Evolutionary conservation across 2,113 vertebrate genomes (phyloP), one percentile per base, ranked within the genome.

Genomic region (Oplegnathus fasciatus): DNA sequence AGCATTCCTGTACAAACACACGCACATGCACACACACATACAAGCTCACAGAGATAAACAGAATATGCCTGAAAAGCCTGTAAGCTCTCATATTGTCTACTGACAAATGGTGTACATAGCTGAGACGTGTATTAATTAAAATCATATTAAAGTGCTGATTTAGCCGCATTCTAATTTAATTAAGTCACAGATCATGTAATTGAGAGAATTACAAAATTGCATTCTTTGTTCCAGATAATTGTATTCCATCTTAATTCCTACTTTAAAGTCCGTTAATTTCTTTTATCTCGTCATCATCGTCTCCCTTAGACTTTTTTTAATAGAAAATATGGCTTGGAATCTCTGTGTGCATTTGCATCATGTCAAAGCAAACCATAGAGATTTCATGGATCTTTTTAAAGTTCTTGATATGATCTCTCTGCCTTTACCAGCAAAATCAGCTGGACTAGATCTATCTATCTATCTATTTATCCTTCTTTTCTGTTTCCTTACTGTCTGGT

Each of bases 191-290:
- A 87, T 94, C 78, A 82, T 83, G 68, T 84, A 91, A 92, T 86
- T 89, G 72, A 85, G 72, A 87, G 66, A 83, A 91, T 90, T 84
- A 85, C 61, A 82, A 89, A 90, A 91, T 72, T 54, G 81, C 80
- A 85, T 83, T 80, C 69, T 90, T 94, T 93, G 82, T 92, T 93
- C 78, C 80, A 75, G 55, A 86, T 91, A 90, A 93, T 90, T 93
- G 78, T 92, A 84, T 89, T 88, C 64, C 15, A 73, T 86, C 75
- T 81, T 83, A 91, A 94, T 86, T 76, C 83, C 85, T 76, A 75
- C 64, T 82, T 76, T 71, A 73, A 87, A 90, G 84, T 85, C 66
- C 2, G 7, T 69, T 91, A 88, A 90, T 93, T 79, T 80, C 52
- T 83, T 91, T 94, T 91, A 92, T 92, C 89, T 87, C 26, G 0